Base-by-base conservation (phyloP, 2,113 vertebrate genomes). In the Solea solea region DNA sequence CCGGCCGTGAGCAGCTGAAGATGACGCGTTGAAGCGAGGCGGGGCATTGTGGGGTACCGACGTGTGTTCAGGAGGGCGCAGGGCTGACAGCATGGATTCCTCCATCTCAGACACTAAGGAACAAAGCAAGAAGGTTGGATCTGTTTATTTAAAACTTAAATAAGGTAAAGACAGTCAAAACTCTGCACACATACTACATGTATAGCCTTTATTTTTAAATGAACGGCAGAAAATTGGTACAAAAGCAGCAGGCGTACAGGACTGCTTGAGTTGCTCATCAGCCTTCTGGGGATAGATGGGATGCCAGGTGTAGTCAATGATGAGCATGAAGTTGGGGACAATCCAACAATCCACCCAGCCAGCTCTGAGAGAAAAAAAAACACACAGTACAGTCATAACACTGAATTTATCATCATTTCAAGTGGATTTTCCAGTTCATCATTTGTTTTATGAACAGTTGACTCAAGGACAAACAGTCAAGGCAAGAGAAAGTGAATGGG, bases 281-380 rank as follows among this genome's bases (percentile, higher is more conserved):
- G 95, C 96, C 88, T 96, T 98, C 86, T 98, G 97, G 45, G 96
- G 97, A 90, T 99, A 99, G 88, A 98, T 96, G 25, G 97, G 98
- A 87, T 99, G 98, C 98, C 98, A 99, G 0, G 95, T 96, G 83
- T 99, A 99, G 89, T 98, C 96, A 49, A 99, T 97, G 50, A 94
- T 96, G 77, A 99, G 95, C 88, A 95, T 63, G 85, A 99, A 95
- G 78, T 96, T 97, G 1, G 97, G 98, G 46, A 99, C 96, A 16
- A 94, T 97, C 97, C 98, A 99, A 91, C 98, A 99, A 73, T 99
- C 97, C 83, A 99, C 94, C 98, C 98, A 99, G 74, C 96, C 97
- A 74, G 92, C 91, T 91, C 98, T 99, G 81, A 50, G 48, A 86
- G 3, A 63, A 74, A 40, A 28, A 54, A 66, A 52, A 60, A n/a